Conservation (phyloP, 2,888 invertebrate species). For the Frankliniella intonsa region DNA sequence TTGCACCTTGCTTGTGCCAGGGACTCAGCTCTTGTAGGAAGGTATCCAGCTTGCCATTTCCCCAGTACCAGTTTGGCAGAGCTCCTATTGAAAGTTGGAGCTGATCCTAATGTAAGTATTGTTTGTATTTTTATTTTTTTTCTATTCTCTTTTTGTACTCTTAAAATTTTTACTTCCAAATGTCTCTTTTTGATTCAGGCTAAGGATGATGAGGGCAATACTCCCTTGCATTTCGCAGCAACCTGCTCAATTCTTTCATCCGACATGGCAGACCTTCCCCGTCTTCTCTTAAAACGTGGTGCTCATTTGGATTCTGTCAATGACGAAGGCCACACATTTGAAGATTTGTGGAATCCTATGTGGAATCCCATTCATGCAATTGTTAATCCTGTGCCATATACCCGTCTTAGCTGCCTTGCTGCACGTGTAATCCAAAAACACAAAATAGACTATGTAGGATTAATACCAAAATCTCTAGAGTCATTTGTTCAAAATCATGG, state of each 20-base stretch:
- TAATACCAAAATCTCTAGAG: slow-evolving; percentile 35
- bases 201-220: slow-evolving; percentile 77
- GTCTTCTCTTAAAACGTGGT: slow-evolving; percentile 69
- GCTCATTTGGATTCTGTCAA: slow-evolving; percentile 82
- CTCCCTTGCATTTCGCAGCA: slow-evolving; percentile 80
- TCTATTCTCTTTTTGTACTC: not conserved
- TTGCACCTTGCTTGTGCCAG: slow-evolving; percentile 80
- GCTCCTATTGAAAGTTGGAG: slow-evolving; percentile 75
- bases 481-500: slow-evolving; percentile 21
- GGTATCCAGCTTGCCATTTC: slow-evolving; percentile 65
- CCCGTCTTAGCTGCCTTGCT: slow-evolving; percentile 78
- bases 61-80: slow-evolving; percentile 65
- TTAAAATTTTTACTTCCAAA: not conserved
- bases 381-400: slow-evolving; percentile 71
- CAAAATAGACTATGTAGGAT: slow-evolving; percentile 42
- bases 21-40: slow-evolving; percentile 64
- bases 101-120: slow-evolving; percentile 58
- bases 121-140: not conserved
- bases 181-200: slow-evolving; percentile 43
- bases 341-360: slow-evolving; percentile 52
- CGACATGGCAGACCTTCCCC: slow-evolving; percentile 56
- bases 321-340: slow-evolving; percentile 69
- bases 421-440: slow-evolving; percentile 63
- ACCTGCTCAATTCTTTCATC: slow-evolving; percentile 64
- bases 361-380: slow-evolving; percentile 58